Evolutionary conservation across 2,113 vertebrate genomes (phyloP).

Genomic region (Phrynocephalus versicolor): DNA sequence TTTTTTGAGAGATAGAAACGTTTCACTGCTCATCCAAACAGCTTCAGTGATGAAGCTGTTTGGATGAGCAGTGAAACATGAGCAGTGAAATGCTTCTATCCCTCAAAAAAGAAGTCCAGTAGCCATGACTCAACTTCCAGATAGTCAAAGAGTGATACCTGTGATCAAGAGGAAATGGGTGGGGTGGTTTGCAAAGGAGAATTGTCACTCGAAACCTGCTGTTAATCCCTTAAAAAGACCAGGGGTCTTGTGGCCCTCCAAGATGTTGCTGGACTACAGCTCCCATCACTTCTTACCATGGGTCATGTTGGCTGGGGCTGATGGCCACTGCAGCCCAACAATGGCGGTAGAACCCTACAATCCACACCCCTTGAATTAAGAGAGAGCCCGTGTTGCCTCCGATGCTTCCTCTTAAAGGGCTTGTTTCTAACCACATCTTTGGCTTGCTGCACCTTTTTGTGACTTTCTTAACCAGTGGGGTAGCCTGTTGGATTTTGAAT

Average conservation of each 20-base stretch:
- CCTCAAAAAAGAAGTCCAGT: no score
- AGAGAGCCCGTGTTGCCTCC: no score
- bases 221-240: neutral
- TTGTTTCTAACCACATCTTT: neutral
- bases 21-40: no score
- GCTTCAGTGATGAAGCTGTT: no score
- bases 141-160: neutral
- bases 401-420: neutral
- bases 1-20: no score
- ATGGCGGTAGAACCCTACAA: neutral
- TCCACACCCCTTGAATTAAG: no score
- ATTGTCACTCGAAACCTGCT: neutral
- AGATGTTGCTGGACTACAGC: neutral
- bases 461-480: neutral
- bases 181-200: neutral
- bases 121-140: no score
- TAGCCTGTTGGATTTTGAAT: neutral
- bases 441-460: neutral
- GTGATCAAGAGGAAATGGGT: neutral
- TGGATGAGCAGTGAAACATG: no score
- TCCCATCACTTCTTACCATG: neutral
- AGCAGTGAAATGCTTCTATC: no score
- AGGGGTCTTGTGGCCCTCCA: neutral
- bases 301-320: neutral
- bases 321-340: neutral